These are phyloP conservation scores for Tenebrosternarchus preto DNA, from an alignment of 2,113 vertebrate species.

Conservation along the genomic window DNA sequence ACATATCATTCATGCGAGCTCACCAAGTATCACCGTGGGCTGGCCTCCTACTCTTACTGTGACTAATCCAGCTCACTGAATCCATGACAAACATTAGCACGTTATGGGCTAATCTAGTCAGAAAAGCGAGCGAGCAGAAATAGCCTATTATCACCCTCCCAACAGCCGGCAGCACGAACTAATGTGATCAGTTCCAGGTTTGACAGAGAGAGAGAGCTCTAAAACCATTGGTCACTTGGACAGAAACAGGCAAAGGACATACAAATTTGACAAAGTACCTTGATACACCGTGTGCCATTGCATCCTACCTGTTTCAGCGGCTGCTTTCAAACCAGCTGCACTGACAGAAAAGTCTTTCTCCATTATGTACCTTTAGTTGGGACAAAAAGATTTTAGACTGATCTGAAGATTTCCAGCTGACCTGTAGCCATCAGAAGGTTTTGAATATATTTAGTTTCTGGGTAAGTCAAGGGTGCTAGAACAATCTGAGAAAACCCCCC, in stretches of 20 bases:
- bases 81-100: conserved; percentile 5
- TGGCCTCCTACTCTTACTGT: not conserved
- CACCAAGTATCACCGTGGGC: too few relatives aligned
- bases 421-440: not conserved
- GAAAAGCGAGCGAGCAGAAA: not conserved
- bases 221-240: not conserved
- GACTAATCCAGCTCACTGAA: not conserved
- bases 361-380: too few relatives aligned
- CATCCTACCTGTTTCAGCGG: not conserved
- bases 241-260: not conserved
- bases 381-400: not conserved
- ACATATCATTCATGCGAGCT: too few relatives aligned
- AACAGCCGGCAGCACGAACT: not conserved
- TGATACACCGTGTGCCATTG: not conserved
- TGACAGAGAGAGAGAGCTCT: not conserved
- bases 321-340: not conserved
- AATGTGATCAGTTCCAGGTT: conserved; percentile 2
- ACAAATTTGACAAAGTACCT: not conserved
- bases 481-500: not conserved
- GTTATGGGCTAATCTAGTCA: not conserved
- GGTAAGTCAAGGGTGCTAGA: not conserved
- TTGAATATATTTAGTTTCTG: not conserved
- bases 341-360: too few relatives aligned
- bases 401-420: not conserved
- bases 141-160: not conserved